Base-by-base conservation (phyloP, 2,113 vertebrate genomes). In the Excalfactoria chinensis region DNA sequence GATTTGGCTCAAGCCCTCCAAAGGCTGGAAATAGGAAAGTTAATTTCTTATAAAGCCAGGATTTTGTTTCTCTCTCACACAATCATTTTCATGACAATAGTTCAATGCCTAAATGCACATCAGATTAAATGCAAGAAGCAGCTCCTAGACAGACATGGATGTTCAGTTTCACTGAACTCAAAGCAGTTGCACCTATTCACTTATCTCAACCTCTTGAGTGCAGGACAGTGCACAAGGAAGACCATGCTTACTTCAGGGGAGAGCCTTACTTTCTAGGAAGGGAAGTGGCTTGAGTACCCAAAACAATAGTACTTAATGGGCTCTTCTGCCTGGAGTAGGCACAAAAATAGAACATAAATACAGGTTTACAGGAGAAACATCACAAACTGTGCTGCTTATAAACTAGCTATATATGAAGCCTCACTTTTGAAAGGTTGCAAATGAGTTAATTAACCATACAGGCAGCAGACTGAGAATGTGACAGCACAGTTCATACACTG, bases 31-130 rank as follows among this genome's bases (percentile, higher is more conserved):
- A 81, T 1, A 67, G 16, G 49, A 37, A 67, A 85, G 49, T 56
- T 40, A 41, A 60, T 55, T 35, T 81, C 56, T 88, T 56, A 28
- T 77, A 89, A 84, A 83, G 14, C 10, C 35, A 28, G 28, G 34
- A 67, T 88, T 88, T 91, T 5, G 1, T 77, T 92, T 90, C 78
- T 90, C 51, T 43, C 25, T 82, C 30, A 30, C 68, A 92, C 3
- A 74, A 48, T 15, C 34, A 35, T 69, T 86, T 93, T 32, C 43
- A 30, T 44, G 90, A 74, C 49, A 76, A 55, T 2, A 86, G 51
- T 53, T 77, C 53, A 55, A 8, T 32, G 13, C 37, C 15, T 63
- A 93, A 88, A 95, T 40, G 41, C 18, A 80, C 1, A 51, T 26
- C 0, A 3, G 9, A 76, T 58, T 46, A 68, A 58, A 46, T 59